Conservation (phyloP, 1,140 invertebrate species). For the Dufourea novaeangliae region DNA sequence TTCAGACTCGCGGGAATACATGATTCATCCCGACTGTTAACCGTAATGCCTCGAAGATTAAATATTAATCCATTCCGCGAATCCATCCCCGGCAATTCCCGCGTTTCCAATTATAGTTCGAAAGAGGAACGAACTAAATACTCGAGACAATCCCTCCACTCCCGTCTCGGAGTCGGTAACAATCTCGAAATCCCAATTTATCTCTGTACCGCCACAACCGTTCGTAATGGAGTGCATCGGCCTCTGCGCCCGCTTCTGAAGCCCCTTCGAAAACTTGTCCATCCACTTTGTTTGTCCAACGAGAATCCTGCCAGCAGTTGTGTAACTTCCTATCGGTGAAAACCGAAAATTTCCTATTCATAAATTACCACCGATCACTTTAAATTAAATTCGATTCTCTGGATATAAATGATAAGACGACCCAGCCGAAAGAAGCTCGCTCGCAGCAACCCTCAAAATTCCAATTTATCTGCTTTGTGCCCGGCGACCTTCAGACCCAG, state of each 20-base stretch:
- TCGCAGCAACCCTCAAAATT: constrained; percentile 42
- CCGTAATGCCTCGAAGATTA: background rate
- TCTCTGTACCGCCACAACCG: constrained; percentile 11
- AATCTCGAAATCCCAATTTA: constrained; percentile 46
- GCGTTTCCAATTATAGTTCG: constrained; percentile 33
- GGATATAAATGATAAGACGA: background rate
- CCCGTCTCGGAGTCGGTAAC: constrained; percentile 28
- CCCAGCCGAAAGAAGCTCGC: constrained; percentile 1
- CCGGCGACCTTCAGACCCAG: constrained; percentile 55
- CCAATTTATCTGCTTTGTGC: constrained; percentile 58
- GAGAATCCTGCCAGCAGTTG: background rate
- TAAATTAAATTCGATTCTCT: background rate
- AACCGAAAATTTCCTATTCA: too few relatives aligned
- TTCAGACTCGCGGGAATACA: background rate
- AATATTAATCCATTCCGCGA: constrained; percentile 21
- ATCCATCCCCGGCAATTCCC: background rate
- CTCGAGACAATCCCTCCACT: constrained; percentile 17
- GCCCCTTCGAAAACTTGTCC: background rate
- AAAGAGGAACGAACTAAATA: constrained; percentile 1
- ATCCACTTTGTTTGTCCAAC: background rate
- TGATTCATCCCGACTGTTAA: background rate
- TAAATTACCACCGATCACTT: constrained; percentile 6
- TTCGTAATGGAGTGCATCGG: constrained; percentile 34
- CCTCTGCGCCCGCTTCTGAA: background rate
- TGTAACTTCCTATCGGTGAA: background rate